phyloP scores from a whole-genome alignment of 2,888 invertebrate species.

The Aelia acuminata region DNA sequence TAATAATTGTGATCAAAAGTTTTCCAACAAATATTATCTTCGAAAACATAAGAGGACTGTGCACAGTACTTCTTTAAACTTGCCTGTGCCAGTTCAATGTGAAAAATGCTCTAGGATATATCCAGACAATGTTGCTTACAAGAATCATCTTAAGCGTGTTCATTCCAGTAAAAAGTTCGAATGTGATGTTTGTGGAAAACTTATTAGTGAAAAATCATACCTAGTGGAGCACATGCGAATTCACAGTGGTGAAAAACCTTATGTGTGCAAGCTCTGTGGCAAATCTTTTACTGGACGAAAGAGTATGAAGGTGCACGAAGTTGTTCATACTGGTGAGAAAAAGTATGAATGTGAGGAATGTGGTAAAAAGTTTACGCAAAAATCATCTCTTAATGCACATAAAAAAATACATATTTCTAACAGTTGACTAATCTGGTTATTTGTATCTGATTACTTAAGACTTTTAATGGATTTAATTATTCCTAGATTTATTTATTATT shows the following conservation, averaged over 20 bases:
- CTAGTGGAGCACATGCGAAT: conserved; percentile 75
- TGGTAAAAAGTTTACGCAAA: conserved; percentile 72
- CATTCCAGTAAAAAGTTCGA: conserved; percentile 66
- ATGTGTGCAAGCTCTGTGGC: conserved; percentile 70
- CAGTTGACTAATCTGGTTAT: not conserved
- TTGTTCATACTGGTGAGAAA: conserved; percentile 72
- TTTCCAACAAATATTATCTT: conserved; percentile 69
- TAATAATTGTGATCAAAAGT: conserved; percentile 69
- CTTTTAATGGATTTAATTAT: too few species aligned
- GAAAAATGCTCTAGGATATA: conserved; percentile 71
- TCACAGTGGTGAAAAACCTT: conserved; percentile 72
- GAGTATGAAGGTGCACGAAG: conserved; percentile 70
- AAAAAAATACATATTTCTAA: conserved; percentile 66
- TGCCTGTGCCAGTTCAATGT: conserved; percentile 69
- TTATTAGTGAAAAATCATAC: conserved; percentile 68
- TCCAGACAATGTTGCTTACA: conserved; percentile 68
- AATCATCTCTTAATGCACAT: conserved; percentile 72
- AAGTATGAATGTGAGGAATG: conserved; percentile 72
- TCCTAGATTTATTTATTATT: too few species aligned
- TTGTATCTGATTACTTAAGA: not conserved
- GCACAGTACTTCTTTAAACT: conserved; percentile 57
- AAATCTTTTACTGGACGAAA: conserved; percentile 71
- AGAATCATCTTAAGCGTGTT: conserved; percentile 68
- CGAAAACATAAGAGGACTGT: conserved; percentile 67
- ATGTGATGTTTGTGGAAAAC: conserved; percentile 69